phyloP scores from a whole-genome alignment of 2,797 vertebrate genomes.

The Tolypeutes matacus region DNA sequence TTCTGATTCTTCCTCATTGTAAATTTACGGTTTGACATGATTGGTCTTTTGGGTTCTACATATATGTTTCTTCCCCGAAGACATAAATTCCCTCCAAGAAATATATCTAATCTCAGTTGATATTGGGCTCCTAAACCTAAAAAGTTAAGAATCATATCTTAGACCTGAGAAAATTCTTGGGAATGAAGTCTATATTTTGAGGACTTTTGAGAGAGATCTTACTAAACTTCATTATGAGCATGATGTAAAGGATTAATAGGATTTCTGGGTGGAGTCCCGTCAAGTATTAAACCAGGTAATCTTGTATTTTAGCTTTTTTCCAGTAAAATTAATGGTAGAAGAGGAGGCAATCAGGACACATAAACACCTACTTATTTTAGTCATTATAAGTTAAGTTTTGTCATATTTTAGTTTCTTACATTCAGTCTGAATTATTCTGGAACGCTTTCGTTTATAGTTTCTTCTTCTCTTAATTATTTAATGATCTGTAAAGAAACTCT shows the following conservation, averaged over 20 bases:
- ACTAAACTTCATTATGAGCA: neutral
- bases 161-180: neutral
- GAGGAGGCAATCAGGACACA: neutral
- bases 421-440: neutral
- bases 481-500: neutral
- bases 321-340: neutral
- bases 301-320: conserved; percentile 28
- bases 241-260: neutral
- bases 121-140: neutral
- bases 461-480: conserved; percentile 30
- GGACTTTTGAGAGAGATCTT: neutral
- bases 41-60: no score
- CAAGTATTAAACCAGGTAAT: neutral
- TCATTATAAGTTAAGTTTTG: conserved; percentile 9
- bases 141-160: neutral
- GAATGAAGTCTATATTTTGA: neutral
- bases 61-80: neutral
- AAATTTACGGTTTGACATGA: neutral
- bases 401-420: neutral
- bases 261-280: neutral
- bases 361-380: neutral
- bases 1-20: neutral
- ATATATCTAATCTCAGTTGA: neutral
- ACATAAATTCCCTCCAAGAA: neutral
- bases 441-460: neutral